phyloP scores from a whole-genome alignment of 2,113 vertebrate genomes.

The Eonycteris spelaea region DNA sequence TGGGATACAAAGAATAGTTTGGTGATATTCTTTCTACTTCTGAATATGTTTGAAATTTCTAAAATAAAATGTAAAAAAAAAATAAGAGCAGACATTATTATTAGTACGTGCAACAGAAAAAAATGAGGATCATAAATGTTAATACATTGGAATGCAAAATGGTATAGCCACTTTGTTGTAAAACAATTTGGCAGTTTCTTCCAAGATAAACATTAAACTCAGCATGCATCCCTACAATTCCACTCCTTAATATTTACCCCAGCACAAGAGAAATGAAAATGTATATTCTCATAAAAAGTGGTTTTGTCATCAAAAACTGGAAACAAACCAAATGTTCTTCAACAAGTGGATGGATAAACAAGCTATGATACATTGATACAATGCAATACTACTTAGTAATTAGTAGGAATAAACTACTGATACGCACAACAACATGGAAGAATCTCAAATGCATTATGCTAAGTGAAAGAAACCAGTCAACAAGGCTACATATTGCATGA shows the following conservation, averaged over 20 bases:
- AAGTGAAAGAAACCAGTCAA: not conserved
- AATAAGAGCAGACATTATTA: not conserved
- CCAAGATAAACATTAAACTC: too few species aligned
- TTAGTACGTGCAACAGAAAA: not conserved
- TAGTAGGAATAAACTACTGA: not conserved
- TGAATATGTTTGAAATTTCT: not conserved
- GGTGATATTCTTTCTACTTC: not conserved
- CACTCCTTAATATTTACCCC: not conserved
- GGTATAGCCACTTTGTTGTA: not conserved
- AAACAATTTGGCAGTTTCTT: not conserved
- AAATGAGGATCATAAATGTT: not conserved
- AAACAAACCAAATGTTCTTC: not conserved
- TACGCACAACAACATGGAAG: not conserved
- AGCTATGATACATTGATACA: not conserved
- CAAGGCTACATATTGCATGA: not conserved
- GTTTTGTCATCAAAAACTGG: not conserved
- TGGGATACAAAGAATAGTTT: not conserved
- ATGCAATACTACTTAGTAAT: not conserved
- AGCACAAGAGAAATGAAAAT: not conserved
- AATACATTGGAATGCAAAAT: not conserved
- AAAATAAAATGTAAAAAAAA: constrained; percentile 26
- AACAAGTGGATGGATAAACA: not conserved
- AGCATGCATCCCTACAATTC: not conserved
- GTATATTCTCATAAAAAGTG: not conserved
- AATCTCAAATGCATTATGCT: not conserved